Percentiles rank a stretch among this genome's conserved stretches.
Evolutionary conservation across 2,797 vertebrate species (phyloP).

Genomic region (Crypturellus tataupa): DNA sequence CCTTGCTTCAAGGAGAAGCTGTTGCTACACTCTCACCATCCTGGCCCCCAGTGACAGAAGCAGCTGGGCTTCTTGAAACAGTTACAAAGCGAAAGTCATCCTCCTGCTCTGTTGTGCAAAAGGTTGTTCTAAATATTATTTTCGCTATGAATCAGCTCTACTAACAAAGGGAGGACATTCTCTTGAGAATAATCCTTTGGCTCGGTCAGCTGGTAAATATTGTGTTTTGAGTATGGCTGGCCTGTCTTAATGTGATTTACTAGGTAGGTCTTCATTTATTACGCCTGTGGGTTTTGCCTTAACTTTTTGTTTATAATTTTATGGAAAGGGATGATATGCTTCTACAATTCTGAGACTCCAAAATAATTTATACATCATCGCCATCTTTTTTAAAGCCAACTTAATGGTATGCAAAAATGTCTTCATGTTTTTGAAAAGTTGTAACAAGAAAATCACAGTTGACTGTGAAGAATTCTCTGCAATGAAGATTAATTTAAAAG

Average conservation of each 20-base stretch:
- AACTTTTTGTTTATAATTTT: not conserved
- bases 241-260: not conserved
- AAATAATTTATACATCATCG: not conserved
- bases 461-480: not conserved
- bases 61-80: constrained; percentile 34
- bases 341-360: not conserved
- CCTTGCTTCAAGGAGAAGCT: not conserved
- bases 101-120: not conserved
- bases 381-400: not conserved
- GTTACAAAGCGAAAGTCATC: not conserved
- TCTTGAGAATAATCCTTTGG: constrained; percentile 24
- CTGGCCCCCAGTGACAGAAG: not conserved
- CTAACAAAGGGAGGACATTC: not conserved
- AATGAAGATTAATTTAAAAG: not conserved
- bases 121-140: constrained; percentile 36
- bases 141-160: constrained; percentile 2
- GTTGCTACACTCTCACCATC: not conserved
- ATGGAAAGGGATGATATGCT: not conserved
- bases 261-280: not conserved
- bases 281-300: not conserved
- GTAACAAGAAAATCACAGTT: not conserved
- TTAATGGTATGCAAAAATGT: not conserved
- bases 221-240: not conserved
- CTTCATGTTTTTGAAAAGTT: not conserved
- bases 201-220: not conserved